Evolutionary conservation across 1,140 invertebrate genomes (phyloP).

Genomic region (Arctopsyche grandis): DNA sequence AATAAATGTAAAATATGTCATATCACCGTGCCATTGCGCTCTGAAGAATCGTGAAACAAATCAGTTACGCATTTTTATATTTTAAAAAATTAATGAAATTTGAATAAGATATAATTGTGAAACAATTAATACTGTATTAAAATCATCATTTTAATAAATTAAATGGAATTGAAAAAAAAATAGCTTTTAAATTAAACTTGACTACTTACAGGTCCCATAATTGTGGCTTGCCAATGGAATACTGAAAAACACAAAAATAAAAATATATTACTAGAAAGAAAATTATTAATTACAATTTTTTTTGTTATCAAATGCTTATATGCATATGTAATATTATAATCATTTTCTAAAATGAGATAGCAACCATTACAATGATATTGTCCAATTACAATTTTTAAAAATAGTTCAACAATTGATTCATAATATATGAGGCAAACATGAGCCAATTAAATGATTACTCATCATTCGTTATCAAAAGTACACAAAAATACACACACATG

Average conservation of each 20-base stretch:
- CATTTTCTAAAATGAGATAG: too few species aligned
- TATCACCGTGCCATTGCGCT: background rate
- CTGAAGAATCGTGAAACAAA: background rate
- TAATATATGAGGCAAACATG: too few species aligned
- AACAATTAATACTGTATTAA: background rate
- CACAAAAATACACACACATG: too few species aligned
- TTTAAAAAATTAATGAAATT: background rate
- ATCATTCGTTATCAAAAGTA: too few species aligned
- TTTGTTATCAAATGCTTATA: too few species aligned
- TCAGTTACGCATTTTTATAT: background rate
- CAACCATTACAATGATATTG: too few species aligned
- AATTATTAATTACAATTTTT: too few species aligned
- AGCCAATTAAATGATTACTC: too few species aligned
- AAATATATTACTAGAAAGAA: slow-evolving; percentile 40
- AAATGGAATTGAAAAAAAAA: background rate
- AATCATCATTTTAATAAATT: background rate
- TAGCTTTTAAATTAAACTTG: background rate
- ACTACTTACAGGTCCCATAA: slow-evolving; percentile 96
- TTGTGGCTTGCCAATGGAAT: slow-evolving; percentile 99
- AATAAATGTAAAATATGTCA: background rate
- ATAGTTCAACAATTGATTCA: too few species aligned
- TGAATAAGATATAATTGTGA: too few species aligned
- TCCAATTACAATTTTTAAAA: too few species aligned
- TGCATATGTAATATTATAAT: too few species aligned
- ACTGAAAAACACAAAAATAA: slow-evolving; percentile 76